phyloP scores from a whole-genome alignment of 2,888 invertebrate genomes.

The Leuctra nigra region DNA sequence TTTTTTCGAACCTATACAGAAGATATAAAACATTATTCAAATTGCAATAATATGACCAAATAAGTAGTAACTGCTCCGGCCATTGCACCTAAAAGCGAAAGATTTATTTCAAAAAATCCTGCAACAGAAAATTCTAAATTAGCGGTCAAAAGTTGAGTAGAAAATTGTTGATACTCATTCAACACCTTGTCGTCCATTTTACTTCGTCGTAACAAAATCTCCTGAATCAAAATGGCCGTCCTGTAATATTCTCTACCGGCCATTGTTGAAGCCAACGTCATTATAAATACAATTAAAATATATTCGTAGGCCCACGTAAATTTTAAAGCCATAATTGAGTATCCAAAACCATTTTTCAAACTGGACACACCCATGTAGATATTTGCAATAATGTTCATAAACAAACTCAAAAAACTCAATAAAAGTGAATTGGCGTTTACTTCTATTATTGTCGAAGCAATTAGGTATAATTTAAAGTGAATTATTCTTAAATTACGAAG shows the following conservation, averaged over 20 bases:
- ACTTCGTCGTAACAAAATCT: background rate
- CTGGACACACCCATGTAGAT: background rate
- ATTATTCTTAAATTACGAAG: no score
- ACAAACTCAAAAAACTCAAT: background rate
- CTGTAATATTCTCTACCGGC: background rate
- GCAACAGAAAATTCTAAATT: background rate
- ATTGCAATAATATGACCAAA: slow-evolving; percentile 4
- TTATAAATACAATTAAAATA: background rate
- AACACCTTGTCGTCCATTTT: background rate
- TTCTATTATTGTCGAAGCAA: background rate
- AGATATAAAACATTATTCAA: no score
- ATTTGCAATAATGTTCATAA: background rate
- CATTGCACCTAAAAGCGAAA: background rate
- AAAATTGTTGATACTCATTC: background rate
- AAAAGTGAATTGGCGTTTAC: background rate
- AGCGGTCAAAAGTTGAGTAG: background rate
- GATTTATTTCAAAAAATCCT: background rate
- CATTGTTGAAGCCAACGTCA: background rate
- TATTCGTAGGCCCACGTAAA: background rate
- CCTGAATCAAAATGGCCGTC: background rate
- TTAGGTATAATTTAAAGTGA: background rate
- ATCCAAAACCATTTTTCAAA: background rate
- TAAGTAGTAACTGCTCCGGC: background rate
- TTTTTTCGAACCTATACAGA: no score
- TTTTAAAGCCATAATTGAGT: background rate